Evolutionary conservation across 2,113 vertebrate species (phyloP).

Genomic region (Thunnus maccoyii): DNA sequence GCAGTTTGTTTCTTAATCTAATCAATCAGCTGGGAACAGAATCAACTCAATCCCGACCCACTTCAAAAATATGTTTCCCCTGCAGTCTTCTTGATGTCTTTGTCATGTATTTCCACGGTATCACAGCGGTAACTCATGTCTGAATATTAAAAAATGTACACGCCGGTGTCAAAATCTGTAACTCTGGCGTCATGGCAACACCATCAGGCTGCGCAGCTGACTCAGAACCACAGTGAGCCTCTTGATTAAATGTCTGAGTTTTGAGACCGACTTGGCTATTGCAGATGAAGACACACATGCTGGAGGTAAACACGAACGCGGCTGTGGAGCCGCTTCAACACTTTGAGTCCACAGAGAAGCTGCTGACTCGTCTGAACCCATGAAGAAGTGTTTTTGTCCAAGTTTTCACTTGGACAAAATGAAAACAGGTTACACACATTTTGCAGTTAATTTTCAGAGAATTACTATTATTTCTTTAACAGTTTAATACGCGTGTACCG

Average conservation of each 20-base stretch:
- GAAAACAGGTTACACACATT: no score
- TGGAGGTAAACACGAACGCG: background rate
- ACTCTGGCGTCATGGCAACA: background rate
- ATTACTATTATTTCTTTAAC: no score
- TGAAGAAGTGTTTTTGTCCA: no score
- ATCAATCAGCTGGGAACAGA: background rate
- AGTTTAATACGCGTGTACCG: no score
- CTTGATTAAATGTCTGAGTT: background rate
- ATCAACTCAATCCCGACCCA: background rate
- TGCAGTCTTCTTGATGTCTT: background rate
- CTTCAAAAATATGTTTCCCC: background rate
- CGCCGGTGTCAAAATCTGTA: no score
- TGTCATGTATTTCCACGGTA: background rate
- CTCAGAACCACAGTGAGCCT: background rate
- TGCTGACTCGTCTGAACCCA: background rate
- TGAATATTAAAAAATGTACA: background rate
- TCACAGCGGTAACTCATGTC: background rate
- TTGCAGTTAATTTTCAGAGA: no score
- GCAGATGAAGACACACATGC: no score
- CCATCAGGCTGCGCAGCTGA: background rate
- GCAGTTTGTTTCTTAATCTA: background rate
- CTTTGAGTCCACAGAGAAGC: background rate
- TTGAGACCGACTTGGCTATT: background rate
- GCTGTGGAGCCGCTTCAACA: conserved; percentile 9
- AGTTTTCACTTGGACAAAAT: no score